Base-by-base conservation (phyloP, 1,140 invertebrate genomes). In the Bombus cullumanus region DNA sequence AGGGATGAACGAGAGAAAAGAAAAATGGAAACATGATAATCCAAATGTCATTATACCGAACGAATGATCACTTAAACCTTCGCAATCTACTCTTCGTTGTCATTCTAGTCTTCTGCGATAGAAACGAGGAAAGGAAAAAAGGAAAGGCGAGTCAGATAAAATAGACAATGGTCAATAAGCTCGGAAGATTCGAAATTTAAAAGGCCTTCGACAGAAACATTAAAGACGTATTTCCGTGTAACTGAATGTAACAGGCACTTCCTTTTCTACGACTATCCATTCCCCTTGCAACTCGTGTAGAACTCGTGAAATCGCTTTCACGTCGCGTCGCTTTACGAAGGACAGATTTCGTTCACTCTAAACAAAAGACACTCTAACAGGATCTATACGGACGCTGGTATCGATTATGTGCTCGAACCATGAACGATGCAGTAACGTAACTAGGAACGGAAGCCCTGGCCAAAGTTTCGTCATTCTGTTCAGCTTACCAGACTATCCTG, bases 351-450 rank as follows among this genome's bases (percentile, higher is more conserved):
- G 34, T 74, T 41, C 59, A 0, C 15, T 64, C 18, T 76, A 62
- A 76, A 83, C 81, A 83, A 83, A 76, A 83, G 81, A 75, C 59
- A 9, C 12, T 76, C 59, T 39, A 83, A 66, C 31, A 18, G 41
- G 73, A 76, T 83, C 81, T 64, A 76, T 53, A 37, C 3, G 8
- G 31, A 25, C 15, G 25, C 25, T 12, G 25, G 25, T 83, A 83
- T 83, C 71, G 81, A 83, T 83, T 76, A 83, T 68, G 28, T 47
- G 31, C 72, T 47, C 72, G 13, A 66, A 59, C 37, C 57, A 31
- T 37, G 57, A n/a, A 64, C 41, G 18, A 18, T 39, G 72, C 57
- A 47, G 28, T 41, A 34, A 66, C 72, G 59, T 83, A 76, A 34
- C 53, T 47, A n/a, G 28, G 64, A 66, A 37, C 12, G 66, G 53